Conservation (phyloP, 2,113 vertebrate genomes). For the Mormyrus lacerda region DNA sequence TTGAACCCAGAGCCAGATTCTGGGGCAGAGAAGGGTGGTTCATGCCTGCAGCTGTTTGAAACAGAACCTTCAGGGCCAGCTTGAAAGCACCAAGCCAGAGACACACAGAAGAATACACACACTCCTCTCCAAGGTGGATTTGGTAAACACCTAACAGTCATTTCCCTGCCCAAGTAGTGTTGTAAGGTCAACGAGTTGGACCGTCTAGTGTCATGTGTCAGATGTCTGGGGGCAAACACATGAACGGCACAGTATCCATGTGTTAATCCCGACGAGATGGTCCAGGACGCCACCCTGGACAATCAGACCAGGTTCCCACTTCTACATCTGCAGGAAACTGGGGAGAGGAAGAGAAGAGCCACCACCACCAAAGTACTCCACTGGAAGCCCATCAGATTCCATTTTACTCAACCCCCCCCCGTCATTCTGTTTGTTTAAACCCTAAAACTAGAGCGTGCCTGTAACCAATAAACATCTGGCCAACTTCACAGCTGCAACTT, state of each 20-base stretch:
- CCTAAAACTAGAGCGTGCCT: background rate
- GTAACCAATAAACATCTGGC: background rate
- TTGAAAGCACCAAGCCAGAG: background rate
- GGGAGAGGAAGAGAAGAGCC: background rate
- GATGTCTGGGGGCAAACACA: background rate
- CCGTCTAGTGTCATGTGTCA: background rate
- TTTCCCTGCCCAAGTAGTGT: background rate
- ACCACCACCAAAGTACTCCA: background rate
- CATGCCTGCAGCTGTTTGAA: background rate
- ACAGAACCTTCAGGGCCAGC: background rate
- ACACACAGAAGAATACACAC: background rate
- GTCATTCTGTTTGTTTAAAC: background rate
- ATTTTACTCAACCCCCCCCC: background rate
- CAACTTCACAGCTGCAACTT: background rate
- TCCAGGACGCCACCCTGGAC: background rate
- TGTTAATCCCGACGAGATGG: background rate
- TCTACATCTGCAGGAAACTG: background rate
- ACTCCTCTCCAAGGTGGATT: background rate
- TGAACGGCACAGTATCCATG: background rate
- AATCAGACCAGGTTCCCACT: background rate
- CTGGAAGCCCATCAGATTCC: background rate
- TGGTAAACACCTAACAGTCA: background rate
- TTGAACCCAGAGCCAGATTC: background rate
- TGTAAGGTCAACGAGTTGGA: background rate
- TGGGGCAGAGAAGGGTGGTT: background rate